These are phyloP conservation scores for Ancistrus triradiatus DNA, from an alignment of 2,113 vertebrate species.

Conservation along the genomic window DNA sequence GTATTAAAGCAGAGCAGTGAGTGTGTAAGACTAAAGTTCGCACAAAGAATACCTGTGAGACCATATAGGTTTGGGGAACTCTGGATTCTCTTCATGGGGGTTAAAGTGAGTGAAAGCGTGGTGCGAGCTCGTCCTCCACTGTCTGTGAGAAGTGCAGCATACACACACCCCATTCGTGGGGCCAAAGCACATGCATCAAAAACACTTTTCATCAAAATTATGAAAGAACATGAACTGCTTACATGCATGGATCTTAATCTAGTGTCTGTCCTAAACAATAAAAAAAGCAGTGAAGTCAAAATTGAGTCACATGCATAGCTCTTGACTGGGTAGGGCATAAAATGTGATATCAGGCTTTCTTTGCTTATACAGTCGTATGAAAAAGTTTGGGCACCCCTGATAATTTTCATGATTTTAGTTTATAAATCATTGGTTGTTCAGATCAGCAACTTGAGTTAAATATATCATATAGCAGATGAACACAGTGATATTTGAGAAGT, in stretches of 20 bases:
- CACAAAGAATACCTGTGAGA: conserved; percentile 75
- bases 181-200: conserved; percentile 66
- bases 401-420: too few species aligned
- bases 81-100: conserved; percentile 85
- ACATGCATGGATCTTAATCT: conserved; percentile 14
- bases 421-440: too few species aligned
- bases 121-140: conserved; percentile 80
- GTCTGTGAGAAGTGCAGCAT: conserved; percentile 76
- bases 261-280: background rate
- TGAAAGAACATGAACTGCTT: background rate
- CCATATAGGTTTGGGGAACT: conserved; percentile 83
- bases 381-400: too few species aligned
- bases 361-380: too few species aligned
- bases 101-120: conserved; percentile 82
- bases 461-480: too few species aligned
- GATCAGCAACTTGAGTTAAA: too few species aligned
- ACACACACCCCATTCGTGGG: conserved; percentile 57
- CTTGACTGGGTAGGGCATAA: too few species aligned
- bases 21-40: background rate
- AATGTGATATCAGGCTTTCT: too few species aligned
- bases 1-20: background rate
- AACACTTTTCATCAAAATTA: conserved; percentile 34
- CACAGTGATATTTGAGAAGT: too few species aligned
- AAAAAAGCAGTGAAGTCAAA: background rate
- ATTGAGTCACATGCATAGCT: background rate